These are phyloP conservation scores for Sebastes dallii DNA, from an alignment of 2,797 vertebrate genomes.

Conservation along the genomic window DNA sequence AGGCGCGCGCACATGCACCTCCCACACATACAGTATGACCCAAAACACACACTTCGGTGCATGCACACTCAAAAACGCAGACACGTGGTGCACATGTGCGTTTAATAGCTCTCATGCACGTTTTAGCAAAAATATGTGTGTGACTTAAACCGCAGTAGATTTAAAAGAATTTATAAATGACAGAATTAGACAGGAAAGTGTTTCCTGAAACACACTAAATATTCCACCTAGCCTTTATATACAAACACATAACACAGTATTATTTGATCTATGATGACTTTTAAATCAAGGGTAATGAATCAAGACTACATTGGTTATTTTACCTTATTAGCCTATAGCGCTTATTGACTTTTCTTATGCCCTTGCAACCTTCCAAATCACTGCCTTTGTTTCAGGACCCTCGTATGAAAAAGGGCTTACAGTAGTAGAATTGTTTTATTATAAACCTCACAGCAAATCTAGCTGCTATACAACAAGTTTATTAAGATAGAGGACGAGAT, in stretches of 20 bases:
- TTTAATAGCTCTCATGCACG: not conserved
- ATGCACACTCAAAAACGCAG: not conserved
- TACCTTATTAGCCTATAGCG: constrained; percentile 12
- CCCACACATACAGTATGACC: constrained; percentile 40
- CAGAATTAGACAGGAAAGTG: not conserved
- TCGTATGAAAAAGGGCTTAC: constrained; percentile 22
- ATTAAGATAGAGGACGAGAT: constrained; percentile 54
- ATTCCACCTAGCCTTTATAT: not conserved
- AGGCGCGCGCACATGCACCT: constrained; percentile 33
- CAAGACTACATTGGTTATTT: constrained; percentile 14
- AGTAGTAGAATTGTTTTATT: constrained; percentile 33
- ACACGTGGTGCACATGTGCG: not conserved
- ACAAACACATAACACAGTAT: constrained; percentile 1
- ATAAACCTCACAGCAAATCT: constrained; percentile 31
- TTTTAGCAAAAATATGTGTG: not conserved
- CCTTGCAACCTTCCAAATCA: constrained; percentile 32
- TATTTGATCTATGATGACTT: not conserved
- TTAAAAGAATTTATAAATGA: constrained; percentile 1
- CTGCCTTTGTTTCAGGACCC: constrained; percentile 20
- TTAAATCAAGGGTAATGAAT: not conserved
- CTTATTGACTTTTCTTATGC: constrained; percentile 29
- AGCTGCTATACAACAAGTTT: constrained; percentile 29
- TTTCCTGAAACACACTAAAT: constrained; percentile 3
- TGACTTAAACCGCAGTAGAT: not conserved
- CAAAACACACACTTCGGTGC: constrained; percentile 31